phyloP scores from a whole-genome alignment of 1,140 invertebrate genomes.

The Hypothenemus hampei region DNA sequence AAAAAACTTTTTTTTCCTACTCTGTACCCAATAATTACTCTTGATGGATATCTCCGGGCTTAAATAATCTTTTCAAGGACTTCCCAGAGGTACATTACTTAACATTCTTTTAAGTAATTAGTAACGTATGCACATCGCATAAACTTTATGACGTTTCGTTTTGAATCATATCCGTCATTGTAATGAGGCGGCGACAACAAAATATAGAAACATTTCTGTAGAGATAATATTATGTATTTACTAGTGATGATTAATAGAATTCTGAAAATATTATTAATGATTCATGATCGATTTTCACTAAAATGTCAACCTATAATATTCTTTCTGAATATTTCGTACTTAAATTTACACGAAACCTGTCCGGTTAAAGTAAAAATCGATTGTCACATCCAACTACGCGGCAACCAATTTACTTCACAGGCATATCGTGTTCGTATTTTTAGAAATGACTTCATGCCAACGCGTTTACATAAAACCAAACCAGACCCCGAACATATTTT shows the following conservation, averaged over 20 bases:
- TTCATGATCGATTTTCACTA: conserved; percentile 1
- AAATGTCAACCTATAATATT: neutral
- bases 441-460: conserved; percentile 24
- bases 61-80: neutral
- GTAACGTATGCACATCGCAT: neutral
- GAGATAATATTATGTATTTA: neutral
- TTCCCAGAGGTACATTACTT: neutral
- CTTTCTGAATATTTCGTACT: neutral
- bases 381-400: conserved; percentile 5
- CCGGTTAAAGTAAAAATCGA: conserved; percentile 14
- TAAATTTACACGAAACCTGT: no score
- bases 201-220: neutral
- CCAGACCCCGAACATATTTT: conserved; percentile 2
- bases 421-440: conserved; percentile 17
- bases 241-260: conserved; percentile 1
- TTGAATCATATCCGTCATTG: conserved; percentile 17
- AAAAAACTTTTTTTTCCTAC: no score
- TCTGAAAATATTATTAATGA: conserved; percentile 9
- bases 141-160: no score
- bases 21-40: no score
- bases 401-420: neutral
- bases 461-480: conserved; percentile 24
- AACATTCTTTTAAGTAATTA: conserved; percentile 1
- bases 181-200: conserved; percentile 1
- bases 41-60: neutral